These are phyloP conservation scores for Globodera ellingtonae DNA, from an alignment of 1,140 invertebrate genomes.

Conservation along the genomic window DNA sequence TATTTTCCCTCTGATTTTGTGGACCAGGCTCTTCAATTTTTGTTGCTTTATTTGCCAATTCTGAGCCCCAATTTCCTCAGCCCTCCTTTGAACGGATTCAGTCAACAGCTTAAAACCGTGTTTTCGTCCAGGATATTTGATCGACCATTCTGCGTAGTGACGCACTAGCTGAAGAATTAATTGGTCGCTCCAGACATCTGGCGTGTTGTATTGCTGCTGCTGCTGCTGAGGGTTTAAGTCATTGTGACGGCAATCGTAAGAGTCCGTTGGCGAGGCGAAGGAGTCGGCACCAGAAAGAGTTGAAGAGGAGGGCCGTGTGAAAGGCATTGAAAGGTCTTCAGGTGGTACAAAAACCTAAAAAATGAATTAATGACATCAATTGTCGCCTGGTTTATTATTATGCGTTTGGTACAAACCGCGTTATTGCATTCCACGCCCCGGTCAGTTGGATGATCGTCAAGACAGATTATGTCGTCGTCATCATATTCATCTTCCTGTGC, in stretches of 20 bases:
- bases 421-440: no score
- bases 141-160: background rate
- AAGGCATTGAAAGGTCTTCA: background rate
- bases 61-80: background rate
- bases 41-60: background rate
- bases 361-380: no score
- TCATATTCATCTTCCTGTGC: background rate
- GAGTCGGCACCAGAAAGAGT: background rate
- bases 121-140: background rate
- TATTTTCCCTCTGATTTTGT: background rate
- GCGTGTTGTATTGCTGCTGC: background rate
- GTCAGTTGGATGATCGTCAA: background rate
- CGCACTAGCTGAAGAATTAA: background rate
- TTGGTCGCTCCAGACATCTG: background rate
- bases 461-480: background rate
- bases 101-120: background rate
- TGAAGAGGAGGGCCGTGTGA: background rate
- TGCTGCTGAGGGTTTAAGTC: background rate
- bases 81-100: background rate
- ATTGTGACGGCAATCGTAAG: background rate
- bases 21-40: background rate
- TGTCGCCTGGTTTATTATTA: no score
- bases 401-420: no score
- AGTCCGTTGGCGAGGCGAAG: background rate
- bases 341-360: background rate